Evolutionary conservation across 2,113 vertebrate species (phyloP).

Genomic region (Paratilapia polleni): DNA sequence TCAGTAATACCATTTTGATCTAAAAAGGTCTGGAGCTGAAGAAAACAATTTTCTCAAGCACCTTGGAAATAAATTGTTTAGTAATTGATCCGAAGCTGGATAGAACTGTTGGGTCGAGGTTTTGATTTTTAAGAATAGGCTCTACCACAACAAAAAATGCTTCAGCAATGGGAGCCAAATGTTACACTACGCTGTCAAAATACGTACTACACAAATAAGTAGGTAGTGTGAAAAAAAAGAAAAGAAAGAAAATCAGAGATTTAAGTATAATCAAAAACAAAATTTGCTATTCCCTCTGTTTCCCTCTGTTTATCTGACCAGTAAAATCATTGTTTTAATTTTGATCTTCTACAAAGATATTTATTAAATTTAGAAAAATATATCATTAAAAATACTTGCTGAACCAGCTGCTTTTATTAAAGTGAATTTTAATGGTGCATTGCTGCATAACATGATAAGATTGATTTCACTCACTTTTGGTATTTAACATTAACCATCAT

Average conservation of each 20-base stretch:
- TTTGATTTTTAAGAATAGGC: not conserved
- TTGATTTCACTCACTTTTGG: not conserved
- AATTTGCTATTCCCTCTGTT: not conserved
- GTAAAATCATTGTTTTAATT: not conserved
- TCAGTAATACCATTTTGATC: not conserved
- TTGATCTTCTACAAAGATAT: not conserved
- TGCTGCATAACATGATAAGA: not conserved
- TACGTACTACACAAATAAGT: not conserved
- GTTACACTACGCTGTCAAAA: not conserved
- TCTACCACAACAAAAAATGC: too few relatives aligned
- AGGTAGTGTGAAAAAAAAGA: not conserved
- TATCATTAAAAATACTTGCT: not conserved
- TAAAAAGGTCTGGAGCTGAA: not conserved
- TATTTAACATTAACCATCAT: not conserved
- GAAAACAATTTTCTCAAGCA: not conserved
- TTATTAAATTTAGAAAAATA: not conserved
- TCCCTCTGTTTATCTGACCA: not conserved
- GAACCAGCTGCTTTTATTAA: not conserved
- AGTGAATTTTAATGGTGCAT: not conserved
- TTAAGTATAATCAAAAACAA: not conserved
- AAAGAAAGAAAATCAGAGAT: not conserved
- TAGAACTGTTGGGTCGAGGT: not conserved
- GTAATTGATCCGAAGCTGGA: not conserved
- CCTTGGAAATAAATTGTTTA: not conserved
- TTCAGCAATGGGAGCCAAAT: not conserved